Evolutionary conservation across 2,113 vertebrate genomes (phyloP), one percentile per base, ranked within the genome.

Genomic region (Nansenia antarctica): DNA sequence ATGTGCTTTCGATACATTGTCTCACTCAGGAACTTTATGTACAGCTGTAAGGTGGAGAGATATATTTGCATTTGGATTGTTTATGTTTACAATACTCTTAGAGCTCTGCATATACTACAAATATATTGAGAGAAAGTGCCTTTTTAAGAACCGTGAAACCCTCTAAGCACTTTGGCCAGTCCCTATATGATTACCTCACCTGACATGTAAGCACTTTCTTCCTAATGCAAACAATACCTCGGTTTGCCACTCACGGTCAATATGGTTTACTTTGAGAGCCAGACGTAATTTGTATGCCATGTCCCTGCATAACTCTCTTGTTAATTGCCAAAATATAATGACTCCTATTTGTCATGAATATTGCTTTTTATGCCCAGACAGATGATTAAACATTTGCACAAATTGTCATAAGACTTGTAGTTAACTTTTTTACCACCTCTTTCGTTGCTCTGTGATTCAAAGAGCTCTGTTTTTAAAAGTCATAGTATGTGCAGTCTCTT

Each of bases 381-480:
- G 67, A 71, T 55, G n/a, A 88, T 83, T 87, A 79, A 89, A 89
- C 68, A 79, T 86, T 86, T 83, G 68, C 73, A 81, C 77, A 83
- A 79, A 73, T 42, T 83, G 70, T 72, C 72, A 76, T 59, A 34
- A 1, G 37, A 70, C 66, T 74, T 30, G 15, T 61, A 66, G 53
- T 79, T 65, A 55, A 2, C n/a, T 86, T 85, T 84, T 49, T 62
- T 65, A 59, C 53, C 37, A 5, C 18, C 49, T 47, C 30, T 66
- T 1, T 72, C 11, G 75, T 67, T 74, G 66, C 67, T 69, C 22
- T 35, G 18, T 22, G 53, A 69, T 59, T 55, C 49, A 31, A 29
- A 6, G 54, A 26, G 58, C 57, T 3, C 37, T 64, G 65, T 79
- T 9, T 69, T 9, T 69, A 31, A 29, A 60, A 55, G 54, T 62